phyloP scores from a whole-genome alignment of 2,888 invertebrate genomes.

The Glyphotaelius pellucidus region DNA sequence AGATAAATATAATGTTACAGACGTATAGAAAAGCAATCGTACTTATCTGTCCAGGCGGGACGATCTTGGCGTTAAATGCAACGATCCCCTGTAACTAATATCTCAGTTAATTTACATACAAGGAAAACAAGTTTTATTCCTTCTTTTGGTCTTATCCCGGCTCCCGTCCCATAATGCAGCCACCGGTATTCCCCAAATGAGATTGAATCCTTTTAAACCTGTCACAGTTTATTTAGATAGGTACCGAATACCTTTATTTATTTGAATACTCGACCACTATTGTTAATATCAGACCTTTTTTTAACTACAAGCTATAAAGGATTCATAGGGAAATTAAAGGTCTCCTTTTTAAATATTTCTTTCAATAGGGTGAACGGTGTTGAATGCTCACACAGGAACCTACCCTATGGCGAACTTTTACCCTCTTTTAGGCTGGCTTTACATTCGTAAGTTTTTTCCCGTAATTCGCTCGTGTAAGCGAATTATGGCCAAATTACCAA shows the following conservation, averaged over 20 bases:
- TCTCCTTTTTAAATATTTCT: background rate
- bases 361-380: background rate
- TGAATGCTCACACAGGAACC: background rate
- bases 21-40: background rate
- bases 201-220: slow-evolving; percentile 25
- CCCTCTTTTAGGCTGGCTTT: too few species aligned
- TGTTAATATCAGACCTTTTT: slow-evolving; percentile 2
- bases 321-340: background rate
- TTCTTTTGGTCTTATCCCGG: slow-evolving; percentile 5
- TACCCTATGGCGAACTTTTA: background rate
- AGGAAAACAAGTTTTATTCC: slow-evolving; percentile 15
- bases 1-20: background rate
- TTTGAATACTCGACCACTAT: background rate
- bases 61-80: background rate
- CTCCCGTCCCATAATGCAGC: slow-evolving; percentile 11
- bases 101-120: slow-evolving; percentile 7
- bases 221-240: slow-evolving; percentile 16
- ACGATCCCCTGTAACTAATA: background rate
- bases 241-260: background rate
- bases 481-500: too few species aligned
- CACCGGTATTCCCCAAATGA: slow-evolving; percentile 29
- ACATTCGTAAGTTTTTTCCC: too few species aligned
- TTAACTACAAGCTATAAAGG: background rate
- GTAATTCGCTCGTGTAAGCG: too few species aligned
- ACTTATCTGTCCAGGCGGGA: background rate